Evolutionary conservation across 2,113 vertebrate genomes (phyloP), one percentile per base, ranked within the genome.

Genomic region (Polypterus senegalus): DNA sequence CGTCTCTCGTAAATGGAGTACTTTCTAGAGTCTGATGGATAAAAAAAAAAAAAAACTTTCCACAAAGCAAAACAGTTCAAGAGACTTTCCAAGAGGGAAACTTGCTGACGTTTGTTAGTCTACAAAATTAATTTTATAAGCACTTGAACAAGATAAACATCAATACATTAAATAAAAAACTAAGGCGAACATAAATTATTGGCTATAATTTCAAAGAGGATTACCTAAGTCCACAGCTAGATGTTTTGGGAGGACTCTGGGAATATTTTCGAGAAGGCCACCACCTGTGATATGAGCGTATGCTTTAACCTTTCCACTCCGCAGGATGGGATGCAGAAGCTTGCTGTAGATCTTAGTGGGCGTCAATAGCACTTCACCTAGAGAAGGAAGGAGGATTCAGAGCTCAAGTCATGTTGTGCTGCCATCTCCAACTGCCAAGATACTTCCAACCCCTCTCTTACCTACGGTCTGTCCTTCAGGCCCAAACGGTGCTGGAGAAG

Each of bases 261-360:
- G 92, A 49, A 98, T 92, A 77, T 99, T 99, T 76, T 98, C 96
- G 75, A 94, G 71, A 3, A 98, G 82, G 2, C 95, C 96, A 0
- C 95, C 96, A 8, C 96, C 96, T 3, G 96, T 99, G 78, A 99
- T 93, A 78, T 99, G 95, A 11, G 94, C 93, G 5, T 83, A 92
- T 51, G 93, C 93, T 65, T 91, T 97, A 61, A 97, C 84, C 0
- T 66, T 75, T n/a, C 93, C 91, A 2, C 88, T 89, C 64, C 76
- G 89, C 46, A 99, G 77, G 66, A 91, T 52, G 0, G 94, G 91
- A 75, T 93, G 70, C 51, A 99, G 86, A 6, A 82, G 77, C 7
- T 78, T 85, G 63, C 90, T 91, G 81, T 99, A 99, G 72, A 99
- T 91, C 76, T 86, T 94, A 0, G 96, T 99, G 0, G 96, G 95